These are phyloP conservation scores for Macrosiphum euphorbiae DNA, from an alignment of 2,888 invertebrate genomes.

Conservation along the genomic window DNA sequence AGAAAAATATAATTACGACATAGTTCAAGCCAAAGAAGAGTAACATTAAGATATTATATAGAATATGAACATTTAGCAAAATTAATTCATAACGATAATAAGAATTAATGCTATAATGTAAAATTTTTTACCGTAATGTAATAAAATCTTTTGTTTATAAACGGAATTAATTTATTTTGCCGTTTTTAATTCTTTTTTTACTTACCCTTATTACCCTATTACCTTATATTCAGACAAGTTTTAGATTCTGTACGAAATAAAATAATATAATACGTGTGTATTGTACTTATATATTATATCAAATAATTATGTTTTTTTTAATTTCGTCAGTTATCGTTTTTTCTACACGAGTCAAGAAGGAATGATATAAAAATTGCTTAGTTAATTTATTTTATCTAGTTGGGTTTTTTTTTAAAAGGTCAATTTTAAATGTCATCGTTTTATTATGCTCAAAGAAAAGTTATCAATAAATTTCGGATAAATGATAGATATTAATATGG, in stretches of 20 bases:
- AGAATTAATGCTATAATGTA: slow-evolving; percentile 69
- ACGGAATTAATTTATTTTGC: background rate
- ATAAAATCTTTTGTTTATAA: slow-evolving; percentile 1
- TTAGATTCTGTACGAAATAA: background rate
- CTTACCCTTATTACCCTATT: background rate
- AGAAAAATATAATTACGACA: too few relatives aligned
- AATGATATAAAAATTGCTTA: background rate
- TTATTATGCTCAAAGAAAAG: background rate
- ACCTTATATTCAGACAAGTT: background rate
- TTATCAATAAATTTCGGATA: background rate
- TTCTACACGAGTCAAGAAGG: background rate
- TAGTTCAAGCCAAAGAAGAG: slow-evolving; percentile 71
- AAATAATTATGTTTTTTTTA: background rate
- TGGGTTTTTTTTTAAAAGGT: background rate
- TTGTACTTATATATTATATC: too few relatives aligned
- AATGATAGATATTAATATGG: background rate
- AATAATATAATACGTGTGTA: background rate
- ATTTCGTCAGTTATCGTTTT: background rate
- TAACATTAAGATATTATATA: slow-evolving; percentile 72
- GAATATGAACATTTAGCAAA: slow-evolving; percentile 72
- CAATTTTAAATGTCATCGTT: background rate
- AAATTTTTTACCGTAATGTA: background rate
- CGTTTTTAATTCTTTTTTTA: background rate
- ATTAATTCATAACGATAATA: slow-evolving; percentile 75
- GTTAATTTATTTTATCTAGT: background rate